phyloP scores from a whole-genome alignment of 1,140 invertebrate genomes.

The Drosophila willistoni region DNA sequence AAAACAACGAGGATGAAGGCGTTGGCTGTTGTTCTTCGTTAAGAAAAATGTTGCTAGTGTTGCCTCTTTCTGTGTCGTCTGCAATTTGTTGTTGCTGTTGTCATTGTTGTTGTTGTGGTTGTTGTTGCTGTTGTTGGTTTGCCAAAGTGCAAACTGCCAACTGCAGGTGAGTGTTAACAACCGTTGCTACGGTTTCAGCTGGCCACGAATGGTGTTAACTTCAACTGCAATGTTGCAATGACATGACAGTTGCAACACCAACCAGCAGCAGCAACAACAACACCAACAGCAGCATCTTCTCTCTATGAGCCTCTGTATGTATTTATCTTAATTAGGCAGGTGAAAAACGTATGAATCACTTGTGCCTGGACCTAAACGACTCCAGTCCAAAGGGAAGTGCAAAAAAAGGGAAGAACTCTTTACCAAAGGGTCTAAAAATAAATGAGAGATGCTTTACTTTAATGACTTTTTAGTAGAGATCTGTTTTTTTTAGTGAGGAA shows the following conservation, averaged over 20 bases:
- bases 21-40: slow-evolving; percentile 56
- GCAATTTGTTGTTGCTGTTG: slow-evolving; percentile 19
- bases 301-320: slow-evolving; percentile 25
- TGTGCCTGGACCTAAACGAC: not conserved
- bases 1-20: slow-evolving; percentile 54
- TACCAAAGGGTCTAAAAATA: not conserved
- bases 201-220: slow-evolving; percentile 63
- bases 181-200: slow-evolving; percentile 71
- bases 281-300: slow-evolving; percentile 30
- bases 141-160: slow-evolving; percentile 43
- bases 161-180: slow-evolving; percentile 66
- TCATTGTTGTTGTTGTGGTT: slow-evolving; percentile 30
- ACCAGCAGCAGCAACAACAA: slow-evolving; percentile 64
- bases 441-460: no score
- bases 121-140: slow-evolving; percentile 35
- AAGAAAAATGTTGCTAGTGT: slow-evolving; percentile 35
- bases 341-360: slow-evolving; percentile 49
- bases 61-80: not conserved
- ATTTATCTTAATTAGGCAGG: slow-evolving; percentile 74
- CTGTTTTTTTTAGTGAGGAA: no score
- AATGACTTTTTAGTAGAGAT: no score
- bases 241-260: slow-evolving; percentile 47
- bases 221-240: slow-evolving; percentile 66
- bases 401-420: slow-evolving; percentile 20
- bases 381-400: slow-evolving; percentile 26